A percentile compares a stretch with the other conserved stretches of the same genome.
These are phyloP conservation scores for Pedionomus torquatus DNA, from an alignment of 2,113 vertebrate genomes.

Conservation along the genomic window DNA sequence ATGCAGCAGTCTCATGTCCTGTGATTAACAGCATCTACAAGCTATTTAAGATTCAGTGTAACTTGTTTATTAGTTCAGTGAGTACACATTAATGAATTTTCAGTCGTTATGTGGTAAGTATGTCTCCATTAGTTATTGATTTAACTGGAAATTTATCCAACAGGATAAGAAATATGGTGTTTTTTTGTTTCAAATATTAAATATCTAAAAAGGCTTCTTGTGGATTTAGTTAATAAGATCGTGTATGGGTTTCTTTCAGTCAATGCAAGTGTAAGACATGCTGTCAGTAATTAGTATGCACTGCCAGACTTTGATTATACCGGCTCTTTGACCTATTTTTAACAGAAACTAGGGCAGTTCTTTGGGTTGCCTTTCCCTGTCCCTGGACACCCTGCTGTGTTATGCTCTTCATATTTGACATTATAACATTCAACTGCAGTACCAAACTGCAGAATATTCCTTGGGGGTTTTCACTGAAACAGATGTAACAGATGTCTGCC, in stretches of 20 bases:
- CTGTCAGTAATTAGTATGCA: conserved; percentile 78
- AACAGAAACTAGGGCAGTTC: conserved; percentile 79
- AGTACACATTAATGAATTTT: neutral
- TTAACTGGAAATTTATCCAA: neutral
- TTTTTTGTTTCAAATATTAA: neutral
- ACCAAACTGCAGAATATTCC: conserved; percentile 47
- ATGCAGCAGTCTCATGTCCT: neutral
- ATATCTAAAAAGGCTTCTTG: neutral
- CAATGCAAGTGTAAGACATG: neutral
- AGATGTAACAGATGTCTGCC: conserved; percentile 64
- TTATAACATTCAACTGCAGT: conserved; percentile 50
- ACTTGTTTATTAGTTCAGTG: conserved; percentile 14
- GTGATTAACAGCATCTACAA: neutral
- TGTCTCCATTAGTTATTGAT: conserved; percentile 4
- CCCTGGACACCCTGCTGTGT: conserved; percentile 71
- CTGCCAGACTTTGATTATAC: conserved; percentile 78
- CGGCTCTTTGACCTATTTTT: conserved; percentile 83
- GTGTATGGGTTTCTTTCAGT: neutral
- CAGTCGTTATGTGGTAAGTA: neutral
- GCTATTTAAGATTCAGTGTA: neutral
- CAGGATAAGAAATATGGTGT: neutral
- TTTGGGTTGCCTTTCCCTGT: conserved; percentile 72
- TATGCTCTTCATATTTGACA: conserved; percentile 67
- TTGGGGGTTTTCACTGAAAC: conserved; percentile 28
- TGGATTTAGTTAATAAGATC: conserved; percentile 13